phyloP scores from a whole-genome alignment of 2,888 invertebrate species.

The Drosophila melanosoma region DNA sequence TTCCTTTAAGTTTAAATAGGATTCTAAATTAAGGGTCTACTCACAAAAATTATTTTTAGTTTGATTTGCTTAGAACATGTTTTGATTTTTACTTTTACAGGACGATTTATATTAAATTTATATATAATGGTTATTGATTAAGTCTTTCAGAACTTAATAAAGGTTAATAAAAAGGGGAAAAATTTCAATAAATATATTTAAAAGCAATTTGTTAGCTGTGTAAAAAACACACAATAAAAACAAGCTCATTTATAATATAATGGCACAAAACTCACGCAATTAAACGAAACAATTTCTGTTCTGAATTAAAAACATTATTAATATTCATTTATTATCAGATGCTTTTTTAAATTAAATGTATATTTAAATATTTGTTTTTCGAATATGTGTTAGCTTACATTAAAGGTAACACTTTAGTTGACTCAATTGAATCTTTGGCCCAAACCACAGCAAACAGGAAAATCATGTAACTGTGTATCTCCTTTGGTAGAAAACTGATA shows the following conservation, averaged over 20 bases:
- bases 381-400: not conserved
- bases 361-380: not conserved
- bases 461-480: conserved; percentile 47
- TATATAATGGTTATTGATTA: not conserved
- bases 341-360: not conserved
- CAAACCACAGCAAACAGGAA: conserved; percentile 60
- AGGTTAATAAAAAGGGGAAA: not conserved
- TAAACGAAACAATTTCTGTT: not conserved
- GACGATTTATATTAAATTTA: not conserved
- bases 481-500: conserved; percentile 35
- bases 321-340: not conserved
- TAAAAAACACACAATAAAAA: not conserved
- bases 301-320: not conserved
- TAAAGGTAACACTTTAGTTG: conserved; percentile 32
- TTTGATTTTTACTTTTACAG: not conserved
- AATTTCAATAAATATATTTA: conserved; percentile 32
- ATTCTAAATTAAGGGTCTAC: not conserved
- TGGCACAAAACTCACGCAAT: conserved; percentile 1
- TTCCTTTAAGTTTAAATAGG: not conserved
- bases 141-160: fast-evolving
- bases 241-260: conserved; percentile 1
- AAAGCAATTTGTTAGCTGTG: conserved; percentile 25
- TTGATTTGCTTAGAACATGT: not conserved
- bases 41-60: not conserved
- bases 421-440: not conserved